Evolutionary conservation across 2,888 invertebrate genomes (phyloP).

Genomic region (Prenolepis imparis): DNA sequence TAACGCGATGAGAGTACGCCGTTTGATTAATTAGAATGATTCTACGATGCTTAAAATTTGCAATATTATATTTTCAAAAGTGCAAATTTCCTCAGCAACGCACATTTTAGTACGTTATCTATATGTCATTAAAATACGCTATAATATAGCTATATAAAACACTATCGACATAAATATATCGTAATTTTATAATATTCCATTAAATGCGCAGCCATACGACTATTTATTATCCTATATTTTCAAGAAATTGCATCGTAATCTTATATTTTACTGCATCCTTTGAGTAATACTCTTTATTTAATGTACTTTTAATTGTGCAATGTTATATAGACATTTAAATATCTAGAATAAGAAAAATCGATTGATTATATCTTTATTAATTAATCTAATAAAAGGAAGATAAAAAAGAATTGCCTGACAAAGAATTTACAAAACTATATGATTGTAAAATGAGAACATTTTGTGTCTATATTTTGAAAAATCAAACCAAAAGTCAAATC

Average conservation of each 20-base stretch:
- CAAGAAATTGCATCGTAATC: background rate
- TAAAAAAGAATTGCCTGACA: background rate
- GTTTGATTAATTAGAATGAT: constrained; percentile 48
- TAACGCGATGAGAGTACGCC: background rate
- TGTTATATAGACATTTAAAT: background rate
- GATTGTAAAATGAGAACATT: background rate
- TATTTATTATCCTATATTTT: background rate
- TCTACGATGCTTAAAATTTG: constrained; percentile 23
- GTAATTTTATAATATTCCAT: constrained; percentile 35
- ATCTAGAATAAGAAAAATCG: background rate
- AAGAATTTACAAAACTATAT: background rate
- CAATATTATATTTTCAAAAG: constrained; percentile 27
- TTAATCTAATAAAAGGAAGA: background rate
- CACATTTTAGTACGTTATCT: constrained; percentile 26
- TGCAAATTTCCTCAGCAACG: background rate
- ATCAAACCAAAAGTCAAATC: background rate
- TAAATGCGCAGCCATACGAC: background rate
- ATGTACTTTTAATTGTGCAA: constrained; percentile 1
- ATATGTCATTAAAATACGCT: background rate
- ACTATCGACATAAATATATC: background rate
- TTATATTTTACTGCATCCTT: background rate
- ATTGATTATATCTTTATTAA: background rate
- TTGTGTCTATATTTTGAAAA: background rate
- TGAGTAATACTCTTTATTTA: constrained; percentile 8
- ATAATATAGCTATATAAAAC: constrained; percentile 2